phyloP scores from a whole-genome alignment of 2,113 vertebrate species.

The Entelurus aequoreus region DNA sequence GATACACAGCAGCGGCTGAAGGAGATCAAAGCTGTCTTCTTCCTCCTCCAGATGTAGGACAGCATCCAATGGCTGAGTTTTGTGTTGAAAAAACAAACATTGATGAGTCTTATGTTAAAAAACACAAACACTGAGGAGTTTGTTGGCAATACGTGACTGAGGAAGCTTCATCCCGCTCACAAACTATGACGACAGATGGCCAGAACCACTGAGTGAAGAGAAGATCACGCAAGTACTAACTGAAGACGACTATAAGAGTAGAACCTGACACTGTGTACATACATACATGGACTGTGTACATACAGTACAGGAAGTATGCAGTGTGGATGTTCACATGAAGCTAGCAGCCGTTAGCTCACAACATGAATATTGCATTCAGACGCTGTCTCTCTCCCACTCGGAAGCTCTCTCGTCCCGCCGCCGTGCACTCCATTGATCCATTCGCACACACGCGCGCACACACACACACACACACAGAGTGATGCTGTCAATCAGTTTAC shows the following conservation, averaged over 20 bases:
- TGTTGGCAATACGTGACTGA: no score
- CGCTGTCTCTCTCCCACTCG: constrained; percentile 1
- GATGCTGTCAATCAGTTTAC: constrained; percentile 43
- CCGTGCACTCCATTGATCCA: constrained; percentile 44
- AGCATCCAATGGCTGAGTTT: constrained; percentile 9
- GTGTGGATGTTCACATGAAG: background rate
- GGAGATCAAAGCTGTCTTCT: constrained; percentile 56
- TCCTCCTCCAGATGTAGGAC: constrained; percentile 54
- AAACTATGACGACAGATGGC: no score
- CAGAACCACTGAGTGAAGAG: no score
- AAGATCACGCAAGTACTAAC: no score
- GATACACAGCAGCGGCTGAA: constrained; percentile 35
- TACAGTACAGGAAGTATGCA: background rate
- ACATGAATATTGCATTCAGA: constrained; percentile 48
- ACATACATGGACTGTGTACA: background rate
- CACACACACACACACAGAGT: constrained; percentile 25
- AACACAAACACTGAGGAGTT: no score
- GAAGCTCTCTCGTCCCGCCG: constrained; percentile 32
- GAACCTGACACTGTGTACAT: background rate
- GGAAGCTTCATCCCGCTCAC: no score
- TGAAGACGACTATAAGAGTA: background rate
- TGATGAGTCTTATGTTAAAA: no score
- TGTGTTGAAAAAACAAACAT: no score
- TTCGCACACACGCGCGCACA: constrained; percentile 23
- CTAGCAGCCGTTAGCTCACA: constrained; percentile 18